These are phyloP conservation scores for Leucoma salicis DNA, from an alignment of 2,888 invertebrate genomes.

Conservation along the genomic window DNA sequence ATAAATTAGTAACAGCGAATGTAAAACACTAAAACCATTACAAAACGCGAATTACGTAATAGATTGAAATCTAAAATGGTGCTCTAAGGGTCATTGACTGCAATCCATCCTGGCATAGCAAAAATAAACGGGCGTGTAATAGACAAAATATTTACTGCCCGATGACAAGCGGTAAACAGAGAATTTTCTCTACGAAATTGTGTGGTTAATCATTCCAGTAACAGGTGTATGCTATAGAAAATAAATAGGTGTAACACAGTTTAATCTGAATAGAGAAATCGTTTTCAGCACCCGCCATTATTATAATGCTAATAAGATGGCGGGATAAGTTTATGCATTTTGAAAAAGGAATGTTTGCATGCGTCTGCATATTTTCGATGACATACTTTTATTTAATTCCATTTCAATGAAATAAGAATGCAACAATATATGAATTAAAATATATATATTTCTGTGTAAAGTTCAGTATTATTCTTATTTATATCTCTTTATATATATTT, in stretches of 20 bases:
- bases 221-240: constrained; percentile 30
- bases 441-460: no score
- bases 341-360: neutral
- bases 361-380: no score
- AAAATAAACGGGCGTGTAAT: constrained; percentile 28
- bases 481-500: no score
- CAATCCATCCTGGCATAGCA: constrained; percentile 29
- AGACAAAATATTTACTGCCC: constrained; percentile 35
- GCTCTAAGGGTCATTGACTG: constrained; percentile 26
- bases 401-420: no score
- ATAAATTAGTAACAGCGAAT: neutral
- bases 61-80: constrained; percentile 24
- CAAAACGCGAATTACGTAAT: constrained; percentile 27
- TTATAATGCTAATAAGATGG: neutral
- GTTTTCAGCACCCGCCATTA: neutral
- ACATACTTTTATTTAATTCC: no score
- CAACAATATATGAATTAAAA: no score
- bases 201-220: constrained; percentile 29
- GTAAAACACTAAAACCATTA: neutral
- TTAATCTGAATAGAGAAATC: neutral
- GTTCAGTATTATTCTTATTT: no score
- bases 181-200: constrained; percentile 22
- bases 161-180: constrained; percentile 36
- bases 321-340: neutral
- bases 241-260: constrained; percentile 11